A percentile compares a stretch with the other conserved stretches of the same genome.
Conservation (phyloP, 1,140 invertebrate species). For the Drosophila bocqueti region DNA sequence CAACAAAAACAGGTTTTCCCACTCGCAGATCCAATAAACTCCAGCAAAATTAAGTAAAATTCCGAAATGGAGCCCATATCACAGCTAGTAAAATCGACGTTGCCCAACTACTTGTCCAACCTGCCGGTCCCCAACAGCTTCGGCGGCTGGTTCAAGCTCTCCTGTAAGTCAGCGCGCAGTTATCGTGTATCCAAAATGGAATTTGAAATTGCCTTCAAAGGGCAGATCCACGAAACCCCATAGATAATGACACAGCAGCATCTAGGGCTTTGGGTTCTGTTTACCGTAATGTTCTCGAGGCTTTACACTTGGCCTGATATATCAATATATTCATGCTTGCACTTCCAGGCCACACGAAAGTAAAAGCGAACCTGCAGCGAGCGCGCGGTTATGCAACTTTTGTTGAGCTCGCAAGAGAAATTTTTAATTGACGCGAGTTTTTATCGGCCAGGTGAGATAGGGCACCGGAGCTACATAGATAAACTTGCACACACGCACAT, state of each 20-base stretch:
- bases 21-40: constrained; percentile 6
- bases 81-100: constrained; percentile 89
- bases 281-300: neutral
- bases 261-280: neutral
- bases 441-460: constrained; percentile 53
- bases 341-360: constrained; percentile 13
- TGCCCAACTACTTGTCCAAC: constrained; percentile 91
- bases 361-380: constrained; percentile 21
- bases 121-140: constrained; percentile 91
- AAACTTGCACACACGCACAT: neutral
- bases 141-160: constrained; percentile 92
- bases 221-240: constrained; percentile 14
- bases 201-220: constrained; percentile 28
- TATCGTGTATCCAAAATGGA: constrained; percentile 14
- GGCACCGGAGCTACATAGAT: constrained; percentile 28
- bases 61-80: constrained; percentile 89
- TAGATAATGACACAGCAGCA: constrained; percentile 27
- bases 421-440: constrained; percentile 40
- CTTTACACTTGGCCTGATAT: constrained; percentile 8
- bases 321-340: neutral
- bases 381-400: constrained; percentile 65
- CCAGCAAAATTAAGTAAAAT: constrained; percentile 5
- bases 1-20: constrained; percentile 47
- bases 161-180: constrained; percentile 88
- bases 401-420: constrained; percentile 21